Evolutionary conservation across 2,888 invertebrate species (phyloP).

Genomic region (Agrypnus murinus): DNA sequence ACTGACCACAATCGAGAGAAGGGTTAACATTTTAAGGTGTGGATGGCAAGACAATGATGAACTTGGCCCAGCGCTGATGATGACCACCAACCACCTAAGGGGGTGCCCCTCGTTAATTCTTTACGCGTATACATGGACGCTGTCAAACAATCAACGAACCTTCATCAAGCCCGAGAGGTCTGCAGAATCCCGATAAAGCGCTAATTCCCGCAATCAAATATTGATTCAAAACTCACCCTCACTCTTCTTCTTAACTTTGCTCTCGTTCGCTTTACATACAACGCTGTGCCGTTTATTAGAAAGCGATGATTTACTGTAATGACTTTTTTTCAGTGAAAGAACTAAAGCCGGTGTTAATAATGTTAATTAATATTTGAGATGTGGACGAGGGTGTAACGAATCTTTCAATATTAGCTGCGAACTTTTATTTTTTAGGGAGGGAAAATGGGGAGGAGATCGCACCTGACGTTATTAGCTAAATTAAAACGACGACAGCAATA

Average conservation of each 20-base stretch:
- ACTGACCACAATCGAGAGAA: too few species aligned
- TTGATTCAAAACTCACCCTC: constrained; percentile 72
- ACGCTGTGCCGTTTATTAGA: constrained; percentile 75
- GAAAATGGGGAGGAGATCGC: constrained; percentile 46
- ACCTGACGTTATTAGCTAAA: constrained; percentile 53
- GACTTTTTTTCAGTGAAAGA: constrained; percentile 72
- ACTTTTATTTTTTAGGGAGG: constrained; percentile 50
- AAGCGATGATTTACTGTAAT: constrained; percentile 78
- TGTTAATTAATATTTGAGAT: constrained; percentile 77
- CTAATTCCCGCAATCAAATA: constrained; percentile 73
- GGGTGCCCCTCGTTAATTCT: constrained; percentile 69
- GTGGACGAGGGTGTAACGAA: constrained; percentile 69
- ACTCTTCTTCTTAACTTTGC: constrained; percentile 69
- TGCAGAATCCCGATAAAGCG: constrained; percentile 72
- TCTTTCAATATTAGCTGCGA: constrained; percentile 52
- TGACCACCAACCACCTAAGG: constrained; percentile 60
- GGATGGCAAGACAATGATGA: constrained; percentile 44
- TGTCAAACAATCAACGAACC: constrained; percentile 72
- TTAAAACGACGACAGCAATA: constrained; percentile 51
- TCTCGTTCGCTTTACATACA: constrained; percentile 71
- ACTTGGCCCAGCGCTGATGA: constrained; percentile 41
- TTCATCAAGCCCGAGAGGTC: constrained; percentile 71
- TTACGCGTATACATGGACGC: constrained; percentile 70
- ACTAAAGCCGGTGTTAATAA: constrained; percentile 75
- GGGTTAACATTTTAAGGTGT: too few species aligned